These are phyloP conservation scores for Darevskia mixta DNA, from an alignment of 2,797 vertebrate species.

Conservation along the genomic window DNA sequence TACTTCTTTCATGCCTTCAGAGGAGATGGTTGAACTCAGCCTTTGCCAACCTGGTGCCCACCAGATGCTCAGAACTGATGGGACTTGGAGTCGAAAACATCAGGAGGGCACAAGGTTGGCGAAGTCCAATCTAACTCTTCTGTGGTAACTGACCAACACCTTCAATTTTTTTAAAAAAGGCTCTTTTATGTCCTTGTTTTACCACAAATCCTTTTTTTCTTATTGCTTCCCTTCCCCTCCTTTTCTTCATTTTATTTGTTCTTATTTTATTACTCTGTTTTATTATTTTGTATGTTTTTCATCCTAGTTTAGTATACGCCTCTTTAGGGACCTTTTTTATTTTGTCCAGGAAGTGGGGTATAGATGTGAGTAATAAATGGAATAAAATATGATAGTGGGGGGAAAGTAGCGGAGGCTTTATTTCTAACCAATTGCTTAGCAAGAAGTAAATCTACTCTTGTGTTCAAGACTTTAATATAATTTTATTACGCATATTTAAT, in stretches of 20 bases:
- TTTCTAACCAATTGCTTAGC: neutral
- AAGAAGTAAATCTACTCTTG: neutral
- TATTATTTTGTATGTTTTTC: neutral
- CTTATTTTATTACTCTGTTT: constrained; percentile 7
- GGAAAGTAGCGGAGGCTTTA: neutral
- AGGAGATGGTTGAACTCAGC: too few relatives aligned
- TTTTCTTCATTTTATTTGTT: constrained; percentile 5
- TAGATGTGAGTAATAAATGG: neutral
- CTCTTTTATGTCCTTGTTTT: neutral
- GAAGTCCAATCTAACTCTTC: too few relatives aligned
- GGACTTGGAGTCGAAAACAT: too few relatives aligned
- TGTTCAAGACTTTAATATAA: neutral
- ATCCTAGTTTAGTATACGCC: neutral
- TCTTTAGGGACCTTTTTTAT: neutral
- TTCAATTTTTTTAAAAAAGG: too few relatives aligned
- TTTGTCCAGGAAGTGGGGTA: neutral
- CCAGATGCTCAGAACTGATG: too few relatives aligned
- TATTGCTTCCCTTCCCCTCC: too few relatives aligned
- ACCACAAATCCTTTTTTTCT: neutral
- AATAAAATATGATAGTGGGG: neutral
- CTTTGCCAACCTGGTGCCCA: too few relatives aligned
- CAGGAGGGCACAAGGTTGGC: too few relatives aligned
- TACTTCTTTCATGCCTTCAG: too few relatives aligned
- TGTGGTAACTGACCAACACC: neutral
- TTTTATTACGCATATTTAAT: too few relatives aligned